phyloP scores from a whole-genome alignment of 2,113 vertebrate species.

The Chloroceryle aenea region DNA sequence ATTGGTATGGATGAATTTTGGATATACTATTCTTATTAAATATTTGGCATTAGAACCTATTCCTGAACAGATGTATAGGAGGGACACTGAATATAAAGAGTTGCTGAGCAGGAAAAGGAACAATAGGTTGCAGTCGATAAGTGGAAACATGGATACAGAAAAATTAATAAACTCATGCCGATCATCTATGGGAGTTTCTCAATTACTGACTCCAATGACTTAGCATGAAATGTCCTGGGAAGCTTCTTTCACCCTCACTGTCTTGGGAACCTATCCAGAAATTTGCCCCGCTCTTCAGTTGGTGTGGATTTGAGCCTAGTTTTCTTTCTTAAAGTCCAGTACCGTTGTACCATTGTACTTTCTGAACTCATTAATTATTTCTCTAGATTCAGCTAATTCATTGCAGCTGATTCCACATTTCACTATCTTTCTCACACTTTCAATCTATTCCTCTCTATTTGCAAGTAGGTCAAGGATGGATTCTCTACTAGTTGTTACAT shows the following conservation, averaged over 20 bases:
- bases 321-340: not conserved
- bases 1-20: not conserved
- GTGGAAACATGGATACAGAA: not conserved
- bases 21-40: not conserved
- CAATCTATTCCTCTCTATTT: not conserved
- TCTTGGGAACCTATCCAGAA: not conserved
- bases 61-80: not conserved
- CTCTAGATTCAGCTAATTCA: not conserved
- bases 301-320: not conserved
- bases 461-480: slow-evolving; percentile 8
- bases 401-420: not conserved
- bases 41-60: not conserved
- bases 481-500: not conserved
- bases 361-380: not conserved
- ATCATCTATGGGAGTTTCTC: not conserved
- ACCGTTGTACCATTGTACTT: not conserved
- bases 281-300: not conserved
- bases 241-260: not conserved
- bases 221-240: not conserved
- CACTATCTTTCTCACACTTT: not conserved
- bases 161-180: not conserved
- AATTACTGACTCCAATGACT: not conserved
- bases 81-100: not conserved
- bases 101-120: not conserved
- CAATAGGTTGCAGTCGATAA: not conserved